Base-by-base conservation (phyloP, 2,888 invertebrate species). In the Cacoxenus indagator region DNA sequence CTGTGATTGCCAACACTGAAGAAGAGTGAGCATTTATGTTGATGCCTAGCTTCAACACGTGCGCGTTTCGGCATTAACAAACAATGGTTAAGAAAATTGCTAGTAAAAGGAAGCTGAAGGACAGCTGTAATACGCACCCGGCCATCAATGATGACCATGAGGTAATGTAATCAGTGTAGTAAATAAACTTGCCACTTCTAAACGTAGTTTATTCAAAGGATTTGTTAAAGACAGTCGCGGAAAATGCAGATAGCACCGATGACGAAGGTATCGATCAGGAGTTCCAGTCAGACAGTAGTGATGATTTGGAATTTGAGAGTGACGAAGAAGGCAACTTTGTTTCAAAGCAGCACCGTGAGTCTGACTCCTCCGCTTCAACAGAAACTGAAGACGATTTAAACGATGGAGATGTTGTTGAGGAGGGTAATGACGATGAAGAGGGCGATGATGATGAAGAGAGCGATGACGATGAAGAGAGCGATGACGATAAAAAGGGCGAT, bases 271-370 rank as follows among this genome's bases (percentile, higher is more conserved):
- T 85, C 57, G 84, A 84, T 45, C 83, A 85, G 70, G 76, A 77
- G 14, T 86, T 80, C 67, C 78, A 82, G n/a, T 84, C 86, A 0
- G 88, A 87, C 67, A 84, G 82, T 43, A 87, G 86, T 54, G 85
- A 85, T 22, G 84, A 84, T n/a, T 70, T 88, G 0, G 85, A 87
- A 73, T 92, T 91, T 86, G 89, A 90, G 64, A 90, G 90, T 57
- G 91, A 90, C 64, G 90, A 90, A 76, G 91, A 89, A n/a, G 91
- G 91, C 82, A 78, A 90, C 85, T 75, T 87, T 87, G 69, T 88
- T 83, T 87, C 85, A 66, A 81, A 73, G 51, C 80, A 83, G 22
- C 85, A 84, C 29, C 85, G 84, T 1, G 69, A 66, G 6, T 70
- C 65, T 4, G 70, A 62, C 0, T 73, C 51, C 0, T 89, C 86